A percentile compares a stretch with the other conserved stretches of the same genome.
Conservation (phyloP, 2,888 invertebrate genomes). For the Hirtodrosophila confusa region DNA sequence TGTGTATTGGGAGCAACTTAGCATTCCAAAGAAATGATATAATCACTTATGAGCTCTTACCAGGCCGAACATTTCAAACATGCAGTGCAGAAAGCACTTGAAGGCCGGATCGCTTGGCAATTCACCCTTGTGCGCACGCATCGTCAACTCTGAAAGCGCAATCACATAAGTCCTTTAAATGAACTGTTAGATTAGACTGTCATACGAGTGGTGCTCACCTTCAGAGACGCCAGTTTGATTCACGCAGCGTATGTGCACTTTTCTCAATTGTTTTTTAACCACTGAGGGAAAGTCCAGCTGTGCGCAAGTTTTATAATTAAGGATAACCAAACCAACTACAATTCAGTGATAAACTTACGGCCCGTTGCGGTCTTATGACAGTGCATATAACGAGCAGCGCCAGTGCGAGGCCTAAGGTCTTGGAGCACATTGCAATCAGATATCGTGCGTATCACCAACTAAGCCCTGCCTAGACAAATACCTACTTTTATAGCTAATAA, state of each 20-base stretch:
- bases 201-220: constrained; percentile 56
- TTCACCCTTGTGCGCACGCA: constrained; percentile 39
- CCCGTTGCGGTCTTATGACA: constrained; percentile 34
- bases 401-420: constrained; percentile 25
- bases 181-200: background rate
- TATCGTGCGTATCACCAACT: constrained; percentile 31
- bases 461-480: constrained; percentile 3
- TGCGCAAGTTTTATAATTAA: background rate
- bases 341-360: constrained; percentile 44
- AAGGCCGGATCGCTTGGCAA: constrained; percentile 71
- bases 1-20: background rate
- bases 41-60: constrained; percentile 43
- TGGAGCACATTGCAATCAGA: constrained; percentile 35
- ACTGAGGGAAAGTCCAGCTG: constrained; percentile 77
- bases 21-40: too few species aligned
- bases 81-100: constrained; percentile 82
- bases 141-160: constrained; percentile 52
- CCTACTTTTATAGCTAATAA: constrained; percentile 52
- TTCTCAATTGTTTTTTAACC: constrained; percentile 69
- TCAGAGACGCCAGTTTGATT: constrained; percentile 68
- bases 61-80: constrained; percentile 80
- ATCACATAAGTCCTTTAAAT: background rate
- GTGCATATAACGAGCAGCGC: constrained; percentile 31
- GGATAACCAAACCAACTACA: background rate
- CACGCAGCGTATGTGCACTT: constrained; percentile 74